These are phyloP conservation scores for Drosophila hydei DNA, from an alignment of 1,140 invertebrate species.

Conservation along the genomic window DNA sequence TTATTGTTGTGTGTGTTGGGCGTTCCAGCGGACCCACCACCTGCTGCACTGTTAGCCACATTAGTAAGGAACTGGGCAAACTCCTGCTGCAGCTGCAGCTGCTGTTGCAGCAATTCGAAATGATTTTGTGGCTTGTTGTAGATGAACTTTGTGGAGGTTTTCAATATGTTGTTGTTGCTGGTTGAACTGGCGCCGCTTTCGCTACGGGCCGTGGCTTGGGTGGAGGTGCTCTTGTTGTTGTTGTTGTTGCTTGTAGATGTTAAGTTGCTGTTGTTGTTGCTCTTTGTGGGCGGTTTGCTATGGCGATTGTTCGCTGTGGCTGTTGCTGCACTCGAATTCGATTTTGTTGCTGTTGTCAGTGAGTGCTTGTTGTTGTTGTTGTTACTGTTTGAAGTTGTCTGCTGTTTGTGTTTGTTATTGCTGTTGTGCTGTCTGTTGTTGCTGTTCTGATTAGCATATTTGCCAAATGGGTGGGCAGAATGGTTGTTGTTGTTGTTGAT, in stretches of 20 bases:
- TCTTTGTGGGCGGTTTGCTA: conserved; percentile 27
- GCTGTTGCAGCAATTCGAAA: conserved; percentile 75
- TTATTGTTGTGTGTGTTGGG: conserved; percentile 20
- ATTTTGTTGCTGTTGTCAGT: conserved; percentile 16
- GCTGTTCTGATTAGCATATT: conserved; percentile 36
- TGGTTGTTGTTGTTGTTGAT: conserved; percentile 37
- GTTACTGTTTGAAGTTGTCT: conserved; percentile 29
- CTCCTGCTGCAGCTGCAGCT: conserved; percentile 77
- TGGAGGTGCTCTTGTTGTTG: conserved; percentile 20
- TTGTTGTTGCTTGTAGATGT: conserved; percentile 14
- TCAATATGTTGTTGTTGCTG: conserved; percentile 58
- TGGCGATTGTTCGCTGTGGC: conserved; percentile 31
- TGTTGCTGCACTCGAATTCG: conserved; percentile 26
- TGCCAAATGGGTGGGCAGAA: conserved; percentile 48
- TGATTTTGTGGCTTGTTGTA: conserved; percentile 82
- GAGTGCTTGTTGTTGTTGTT: conserved; percentile 52
- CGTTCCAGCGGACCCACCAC: conserved; percentile 1
- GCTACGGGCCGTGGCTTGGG: conserved; percentile 24
- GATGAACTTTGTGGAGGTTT: conserved; percentile 78
- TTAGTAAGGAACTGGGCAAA: conserved; percentile 80
- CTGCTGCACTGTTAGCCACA: conserved; percentile 68
- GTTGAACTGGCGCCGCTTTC: conserved; percentile 36
- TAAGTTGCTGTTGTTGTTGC: conserved; percentile 32
- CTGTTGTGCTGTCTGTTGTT: conserved; percentile 58
- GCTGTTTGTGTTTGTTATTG: conserved; percentile 35